Evolutionary conservation across 2,797 vertebrate species (phyloP).

Genomic region (Esox lucius): DNA sequence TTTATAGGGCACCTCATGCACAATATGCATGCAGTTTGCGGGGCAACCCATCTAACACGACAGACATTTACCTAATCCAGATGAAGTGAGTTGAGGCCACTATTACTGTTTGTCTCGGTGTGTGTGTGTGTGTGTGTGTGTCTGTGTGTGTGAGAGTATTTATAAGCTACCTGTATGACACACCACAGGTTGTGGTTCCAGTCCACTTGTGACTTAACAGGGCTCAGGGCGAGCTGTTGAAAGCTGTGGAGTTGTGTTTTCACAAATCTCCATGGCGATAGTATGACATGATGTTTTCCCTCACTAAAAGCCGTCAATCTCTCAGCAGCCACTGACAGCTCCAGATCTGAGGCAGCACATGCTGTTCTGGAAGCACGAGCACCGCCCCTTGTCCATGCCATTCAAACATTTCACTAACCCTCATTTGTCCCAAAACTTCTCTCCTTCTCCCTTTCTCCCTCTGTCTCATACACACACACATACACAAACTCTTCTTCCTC

Average conservation of each 20-base stretch:
- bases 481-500: conserved; percentile 27
- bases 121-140: conserved; percentile 23
- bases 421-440: neutral
- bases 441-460: neutral
- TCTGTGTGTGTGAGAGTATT: neutral
- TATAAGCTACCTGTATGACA: conserved; percentile 20
- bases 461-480: neutral
- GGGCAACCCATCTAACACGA: too few species aligned
- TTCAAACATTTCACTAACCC: neutral
- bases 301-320: conserved; percentile 60
- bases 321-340: conserved; percentile 58
- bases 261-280: conserved; percentile 44
- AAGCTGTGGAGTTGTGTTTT: conserved; percentile 39
- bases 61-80: too few species aligned
- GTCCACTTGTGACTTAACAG: conserved; percentile 27
- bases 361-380: conserved; percentile 43
- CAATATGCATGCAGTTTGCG: too few species aligned
- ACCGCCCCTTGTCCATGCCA: conserved; percentile 2
- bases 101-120: conserved; percentile 1
- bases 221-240: conserved; percentile 33
- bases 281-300: conserved; percentile 45
- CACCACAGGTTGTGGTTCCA: conserved; percentile 37
- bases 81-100: too few species aligned
- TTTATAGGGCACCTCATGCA: too few species aligned
- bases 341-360: conserved; percentile 51